Evolutionary conservation across 2,797 vertebrate species (phyloP), one percentile per base, ranked within the genome.

Genomic region (Anisognathus igniventris): DNA sequence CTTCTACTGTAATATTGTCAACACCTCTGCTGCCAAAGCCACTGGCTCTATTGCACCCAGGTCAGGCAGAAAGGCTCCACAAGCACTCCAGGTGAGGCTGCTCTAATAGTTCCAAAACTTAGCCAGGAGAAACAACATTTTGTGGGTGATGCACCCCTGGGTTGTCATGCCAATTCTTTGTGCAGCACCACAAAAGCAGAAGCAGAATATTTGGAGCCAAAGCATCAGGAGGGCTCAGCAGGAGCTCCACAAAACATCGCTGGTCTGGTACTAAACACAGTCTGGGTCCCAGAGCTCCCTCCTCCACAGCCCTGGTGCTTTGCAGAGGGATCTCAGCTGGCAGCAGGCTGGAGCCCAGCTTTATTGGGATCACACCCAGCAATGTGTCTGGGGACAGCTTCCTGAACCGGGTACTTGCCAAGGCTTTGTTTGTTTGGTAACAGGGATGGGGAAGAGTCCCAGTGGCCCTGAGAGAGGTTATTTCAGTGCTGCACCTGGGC

Each of bases 401-500:
- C 85, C 95, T 50, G 48, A 57, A 25, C 27, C 48, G 0, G 66
- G 64, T 6, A 70, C 87, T 88, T 91, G 92, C 91, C 95, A 95
- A 90, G 86, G 68, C 12, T 95, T 10, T 92, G 72, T 90, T 90
- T 92, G 92, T 78, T 94, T 83, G 64, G 82, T 86, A 90, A 75
- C 85, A 76, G 57, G 30, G 72, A 77, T 45, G 53, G 70, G 68
- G 87, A 89, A 92, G 75, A 93, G 89, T 78, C 92, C 78, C 89
- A 42, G 4, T 60, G 91, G 90, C 92, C 66, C 60, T 39, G 30
- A 22, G 47, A 92, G 87, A 61, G 73, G 86, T 88, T 91, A 70
- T 91, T 92, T 86, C 92, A 76, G 87, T 50, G 67, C 87, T 88
- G 95, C 87, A 92, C 91, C 95, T 96, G 94, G 93, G 89, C 93